Evolutionary conservation across 2,113 vertebrate genomes (phyloP).

Genomic region (Corapipo altera): DNA sequence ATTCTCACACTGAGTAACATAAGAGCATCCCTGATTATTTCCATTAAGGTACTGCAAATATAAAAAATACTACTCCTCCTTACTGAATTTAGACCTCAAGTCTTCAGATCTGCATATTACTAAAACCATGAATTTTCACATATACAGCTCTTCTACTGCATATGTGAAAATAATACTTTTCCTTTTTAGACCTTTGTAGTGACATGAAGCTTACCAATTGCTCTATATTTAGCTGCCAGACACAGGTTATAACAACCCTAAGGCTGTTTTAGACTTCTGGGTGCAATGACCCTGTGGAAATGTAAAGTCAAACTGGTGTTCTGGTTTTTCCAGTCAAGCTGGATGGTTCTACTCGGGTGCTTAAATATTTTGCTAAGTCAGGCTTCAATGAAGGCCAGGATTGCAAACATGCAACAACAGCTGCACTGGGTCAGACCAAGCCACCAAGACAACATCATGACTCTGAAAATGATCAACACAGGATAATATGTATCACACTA

Average conservation of each 20-base stretch:
- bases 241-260: background rate
- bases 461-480: background rate
- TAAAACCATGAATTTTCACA: background rate
- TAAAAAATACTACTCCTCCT: background rate
- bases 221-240: conserved; percentile 5
- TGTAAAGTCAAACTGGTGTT: background rate
- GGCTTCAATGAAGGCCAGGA: conserved; percentile 15
- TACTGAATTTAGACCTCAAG: background rate
- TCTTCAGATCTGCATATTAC: background rate
- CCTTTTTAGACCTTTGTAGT: background rate
- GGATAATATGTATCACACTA: background rate
- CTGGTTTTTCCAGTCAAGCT: conserved; percentile 49
- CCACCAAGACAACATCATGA: background rate
- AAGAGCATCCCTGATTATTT: background rate
- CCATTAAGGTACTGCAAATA: background rate
- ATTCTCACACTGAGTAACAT: background rate
- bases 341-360: background rate
- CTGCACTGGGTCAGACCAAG: background rate
- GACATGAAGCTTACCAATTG: background rate
- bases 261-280: background rate
- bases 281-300: background rate
- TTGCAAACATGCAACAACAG: background rate
- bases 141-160: background rate
- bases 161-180: background rate
- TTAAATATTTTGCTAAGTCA: conserved; percentile 16